phyloP scores from a whole-genome alignment of 2,888 invertebrate genomes.

The Thumatha senex region DNA sequence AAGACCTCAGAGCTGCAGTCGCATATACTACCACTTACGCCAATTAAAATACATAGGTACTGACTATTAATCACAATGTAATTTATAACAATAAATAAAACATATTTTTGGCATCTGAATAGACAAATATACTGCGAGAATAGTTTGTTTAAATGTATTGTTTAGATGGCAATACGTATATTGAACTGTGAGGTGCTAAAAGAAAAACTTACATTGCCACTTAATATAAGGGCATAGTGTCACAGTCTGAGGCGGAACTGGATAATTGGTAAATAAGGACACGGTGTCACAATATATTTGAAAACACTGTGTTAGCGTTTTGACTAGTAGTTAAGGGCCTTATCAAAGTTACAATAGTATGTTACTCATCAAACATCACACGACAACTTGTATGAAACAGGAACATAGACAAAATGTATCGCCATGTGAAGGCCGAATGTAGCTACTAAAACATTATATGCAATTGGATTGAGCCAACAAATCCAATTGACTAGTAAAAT shows the following conservation, averaged over 20 bases:
- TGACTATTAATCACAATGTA: too few species aligned
- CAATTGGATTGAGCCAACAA: conserved; percentile 21
- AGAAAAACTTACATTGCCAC: neutral
- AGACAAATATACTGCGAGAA: too few species aligned
- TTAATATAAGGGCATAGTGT: neutral
- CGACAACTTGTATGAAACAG: neutral
- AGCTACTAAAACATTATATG: conserved; percentile 2
- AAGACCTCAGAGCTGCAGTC: too few species aligned
- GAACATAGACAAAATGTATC: neutral
- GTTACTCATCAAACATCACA: neutral
- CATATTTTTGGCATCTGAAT: too few species aligned
- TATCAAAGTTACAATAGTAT: neutral
- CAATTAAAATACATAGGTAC: too few species aligned
- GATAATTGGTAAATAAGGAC: neutral
- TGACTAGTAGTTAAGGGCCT: neutral
- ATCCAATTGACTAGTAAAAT: conserved; percentile 9
- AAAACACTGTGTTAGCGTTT: neutral
- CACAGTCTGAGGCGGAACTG: neutral
- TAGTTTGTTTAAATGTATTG: too few species aligned
- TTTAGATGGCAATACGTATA: too few species aligned
- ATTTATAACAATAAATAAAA: too few species aligned
- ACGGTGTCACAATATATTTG: neutral
- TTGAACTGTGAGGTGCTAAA: neutral
- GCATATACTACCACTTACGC: too few species aligned
- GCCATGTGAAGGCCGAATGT: neutral